Evolutionary conservation across 2,888 invertebrate genomes (phyloP).

Genomic region (Deilephila porcellus): DNA sequence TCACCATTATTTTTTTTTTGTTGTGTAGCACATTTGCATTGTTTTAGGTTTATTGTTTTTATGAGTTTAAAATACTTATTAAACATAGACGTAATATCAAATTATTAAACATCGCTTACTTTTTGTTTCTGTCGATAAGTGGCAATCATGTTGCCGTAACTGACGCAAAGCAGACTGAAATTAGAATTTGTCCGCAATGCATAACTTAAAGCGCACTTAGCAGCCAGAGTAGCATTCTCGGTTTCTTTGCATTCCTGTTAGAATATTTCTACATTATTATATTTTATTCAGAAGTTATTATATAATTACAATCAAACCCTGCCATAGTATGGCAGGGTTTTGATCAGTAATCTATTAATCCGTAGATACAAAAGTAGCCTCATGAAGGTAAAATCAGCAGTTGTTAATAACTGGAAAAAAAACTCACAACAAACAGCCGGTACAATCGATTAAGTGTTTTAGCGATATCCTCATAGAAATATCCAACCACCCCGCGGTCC

Average conservation of each 20-base stretch:
- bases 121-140: slow-evolving; percentile 53
- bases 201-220: slow-evolving; percentile 83
- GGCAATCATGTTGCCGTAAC: slow-evolving; percentile 81
- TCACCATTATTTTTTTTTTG: too few species aligned
- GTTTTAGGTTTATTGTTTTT: too few species aligned
- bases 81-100: neutral
- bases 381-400: too few species aligned
- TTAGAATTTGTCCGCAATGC: slow-evolving; percentile 80
- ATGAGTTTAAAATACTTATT: too few species aligned
- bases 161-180: slow-evolving; percentile 79
- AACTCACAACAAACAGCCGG: slow-evolving; percentile 51
- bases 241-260: slow-evolving; percentile 57
- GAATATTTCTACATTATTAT: neutral
- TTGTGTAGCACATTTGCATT: too few species aligned
- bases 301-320: too few species aligned
- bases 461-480: slow-evolving; percentile 62
- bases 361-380: too few species aligned
- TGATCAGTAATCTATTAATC: too few species aligned
- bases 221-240: slow-evolving; percentile 81
- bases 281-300: neutral
- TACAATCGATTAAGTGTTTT: slow-evolving; percentile 53
- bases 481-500: slow-evolving; percentile 51
- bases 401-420: neutral
- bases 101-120: slow-evolving; percentile 44
- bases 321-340: too few species aligned